Evolutionary conservation across 2,888 invertebrate species (phyloP).

Genomic region (Schizaphis graminum): DNA sequence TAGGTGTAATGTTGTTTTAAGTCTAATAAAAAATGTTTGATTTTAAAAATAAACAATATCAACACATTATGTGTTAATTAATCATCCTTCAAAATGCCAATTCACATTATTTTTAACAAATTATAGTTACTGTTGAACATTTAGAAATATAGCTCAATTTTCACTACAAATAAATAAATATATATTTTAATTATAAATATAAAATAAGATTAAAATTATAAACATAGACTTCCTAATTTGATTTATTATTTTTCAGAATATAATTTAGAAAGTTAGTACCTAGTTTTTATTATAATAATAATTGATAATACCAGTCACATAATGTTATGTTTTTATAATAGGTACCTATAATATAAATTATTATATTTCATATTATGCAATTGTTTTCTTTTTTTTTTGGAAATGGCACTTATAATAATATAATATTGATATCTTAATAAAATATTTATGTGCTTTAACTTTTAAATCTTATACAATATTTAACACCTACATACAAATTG

Average conservation of each 20-base stretch:
- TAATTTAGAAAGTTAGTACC: conserved; percentile 35
- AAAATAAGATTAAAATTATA: not conserved
- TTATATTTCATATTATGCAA: not conserved
- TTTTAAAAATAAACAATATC: not conserved
- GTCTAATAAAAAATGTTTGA: not conserved
- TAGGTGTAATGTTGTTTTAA: not conserved
- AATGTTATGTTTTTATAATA: not conserved
- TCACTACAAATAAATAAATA: not conserved
- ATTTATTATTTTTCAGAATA: conserved; percentile 6
- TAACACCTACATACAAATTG: not conserved
- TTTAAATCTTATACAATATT: not conserved
- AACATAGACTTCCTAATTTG: not conserved
- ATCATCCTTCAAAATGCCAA: not conserved
- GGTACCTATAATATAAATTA: not conserved
- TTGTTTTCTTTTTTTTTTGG: not conserved
- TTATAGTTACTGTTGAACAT: not conserved
- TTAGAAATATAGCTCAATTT: not conserved
- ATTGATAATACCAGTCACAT: conserved; percentile 27
- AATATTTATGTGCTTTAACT: not conserved
- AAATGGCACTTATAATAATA: not conserved
- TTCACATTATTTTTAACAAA: not conserved
- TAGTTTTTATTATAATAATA: not conserved
- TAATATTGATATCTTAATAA: not conserved
- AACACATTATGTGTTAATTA: not conserved
- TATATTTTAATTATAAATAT: not conserved